Evolutionary conservation across 2,797 vertebrate genomes (phyloP), one percentile per base, ranked within the genome.

Genomic region (Hippopotamyrus pictus): DNA sequence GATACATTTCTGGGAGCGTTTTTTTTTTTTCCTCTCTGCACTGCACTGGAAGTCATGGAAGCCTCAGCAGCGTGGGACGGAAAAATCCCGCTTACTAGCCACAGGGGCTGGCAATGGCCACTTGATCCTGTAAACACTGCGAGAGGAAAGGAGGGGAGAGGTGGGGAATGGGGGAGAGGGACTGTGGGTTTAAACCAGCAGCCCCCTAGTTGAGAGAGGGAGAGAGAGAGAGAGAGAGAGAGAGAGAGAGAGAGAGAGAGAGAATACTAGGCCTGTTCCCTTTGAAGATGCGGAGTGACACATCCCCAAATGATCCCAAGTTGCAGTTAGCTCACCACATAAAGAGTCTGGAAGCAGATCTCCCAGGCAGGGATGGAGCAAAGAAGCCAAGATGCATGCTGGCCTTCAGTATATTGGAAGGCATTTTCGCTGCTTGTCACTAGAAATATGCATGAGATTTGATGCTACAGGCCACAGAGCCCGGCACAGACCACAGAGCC

Each of bases 21-120:
- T 44, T 79, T 41, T 79, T 41, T 76, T 44, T 90, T 90, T 89
- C 91, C 90, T 91, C 90, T 91, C 65, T 89, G 90, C 53, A 87
- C 82, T 89, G 90, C 57, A 89, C 86, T 53, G 84, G 90, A 92
- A 93, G 89, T 79, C 53, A 89, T 29, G 91, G 93, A 94, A 94
- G 93, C 93, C 89, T 91, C 90, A 87, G 69, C 90, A 91, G 90
- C 93, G 91, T 90, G 93, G 93, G 93, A 94, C 89, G 91, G 93
- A 93, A 94, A 37, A 95, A 94, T 94, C 95, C 94, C 91, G 90
- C 94, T 95, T 93, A 94, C 92, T 94, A 94, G 94, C 93, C 93
- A 93, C 90, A 88, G 54, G 92, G 91, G 92, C 91, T 93, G 87
- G 92, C 93, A 89, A 89, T 89, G 51, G 76, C 90, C 91, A 93